Base-by-base conservation (phyloP, 2,888 invertebrate species). In the Siphonodentalium dalli region DNA sequence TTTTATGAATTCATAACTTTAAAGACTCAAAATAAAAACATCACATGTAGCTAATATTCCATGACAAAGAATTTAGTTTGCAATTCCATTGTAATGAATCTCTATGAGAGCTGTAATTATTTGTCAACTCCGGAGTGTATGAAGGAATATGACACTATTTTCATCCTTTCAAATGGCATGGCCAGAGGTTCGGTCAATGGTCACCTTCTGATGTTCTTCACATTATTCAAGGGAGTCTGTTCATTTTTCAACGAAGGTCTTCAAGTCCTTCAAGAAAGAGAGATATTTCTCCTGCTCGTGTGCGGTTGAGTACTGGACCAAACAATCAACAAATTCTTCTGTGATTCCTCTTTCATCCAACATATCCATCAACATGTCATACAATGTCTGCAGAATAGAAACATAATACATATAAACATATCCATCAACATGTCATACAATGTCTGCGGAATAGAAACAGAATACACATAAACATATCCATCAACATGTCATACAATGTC, bases 201-300 rank as follows among this genome's bases (percentile, higher is more conserved):
- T n/a, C n/a, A n/a, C n/a, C n/a, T n/a, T n/a, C n/a, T 34, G 13
- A 6, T 34, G 8, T 11, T 15, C 11, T 15, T 34, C 34, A 34
- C 34, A 44, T 23, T n/a, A n/a, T n/a, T 23, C 6, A 8, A 11
- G 29, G 6, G n/a, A 33, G 33, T 24, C 7, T 26, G 15, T 45
- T 57, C 43, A 65, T 28, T 69, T 67, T 48, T 70, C 70, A n/a
- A 68, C 63, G 55, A 75, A 75, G 0, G 59, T 43, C 31, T 75
- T 70, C 9, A 79, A 57, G 23, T 88, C 87, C 81, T 94, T 91
- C 46, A 99, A 85, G 27, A 99, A 86, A 53, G 88, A 88, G 77
- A 99, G 90, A 82, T 98, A 99, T 2, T 91, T 88, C 2, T 88
- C 85, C 81, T 98, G 97, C 82, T 99, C 98, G 78, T 95, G 95